Percentiles rank a stretch among this genome's conserved stretches.
Evolutionary conservation across 2,113 vertebrate genomes (phyloP).

Genomic region (Paedocypris sp.): DNA sequence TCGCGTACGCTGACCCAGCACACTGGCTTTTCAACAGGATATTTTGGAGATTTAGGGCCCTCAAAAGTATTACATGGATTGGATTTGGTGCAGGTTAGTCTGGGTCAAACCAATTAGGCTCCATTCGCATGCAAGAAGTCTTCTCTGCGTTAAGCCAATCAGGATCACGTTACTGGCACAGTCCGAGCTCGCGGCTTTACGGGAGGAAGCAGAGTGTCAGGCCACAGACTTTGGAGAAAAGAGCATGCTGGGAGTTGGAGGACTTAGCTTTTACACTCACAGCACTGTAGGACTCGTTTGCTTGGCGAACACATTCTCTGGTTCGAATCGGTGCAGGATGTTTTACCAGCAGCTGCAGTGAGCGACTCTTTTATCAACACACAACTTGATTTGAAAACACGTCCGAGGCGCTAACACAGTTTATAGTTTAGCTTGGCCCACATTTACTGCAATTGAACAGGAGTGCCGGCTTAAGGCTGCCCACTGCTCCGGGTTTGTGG

Average conservation of each 20-base stretch:
- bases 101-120: conserved; percentile 76
- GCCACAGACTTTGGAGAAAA: conserved; percentile 32
- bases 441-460: too few relatives aligned
- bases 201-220: conserved; percentile 40
- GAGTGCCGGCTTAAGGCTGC: too few relatives aligned
- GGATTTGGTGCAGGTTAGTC: conserved; percentile 67
- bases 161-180: conserved; percentile 52
- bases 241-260: conserved; percentile 18
- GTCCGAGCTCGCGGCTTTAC: conserved; percentile 44
- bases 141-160: conserved; percentile 58
- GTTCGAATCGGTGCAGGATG: not conserved
- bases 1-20: too few relatives aligned
- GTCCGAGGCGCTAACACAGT: too few relatives aligned
- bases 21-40: not conserved
- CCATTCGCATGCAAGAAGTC: conserved; percentile 65
- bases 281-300: not conserved
- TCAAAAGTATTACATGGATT: conserved; percentile 70
- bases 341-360: not conserved
- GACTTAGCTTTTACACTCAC: not conserved
- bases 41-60: conserved; percentile 40
- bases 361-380: not conserved
- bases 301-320: not conserved
- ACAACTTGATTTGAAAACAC: too few relatives aligned
- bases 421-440: too few relatives aligned
- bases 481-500: too few relatives aligned